These are phyloP conservation scores for Trachelus stipa DNA, from an alignment of 2,888 invertebrate genomes.

Conservation along the genomic window DNA sequence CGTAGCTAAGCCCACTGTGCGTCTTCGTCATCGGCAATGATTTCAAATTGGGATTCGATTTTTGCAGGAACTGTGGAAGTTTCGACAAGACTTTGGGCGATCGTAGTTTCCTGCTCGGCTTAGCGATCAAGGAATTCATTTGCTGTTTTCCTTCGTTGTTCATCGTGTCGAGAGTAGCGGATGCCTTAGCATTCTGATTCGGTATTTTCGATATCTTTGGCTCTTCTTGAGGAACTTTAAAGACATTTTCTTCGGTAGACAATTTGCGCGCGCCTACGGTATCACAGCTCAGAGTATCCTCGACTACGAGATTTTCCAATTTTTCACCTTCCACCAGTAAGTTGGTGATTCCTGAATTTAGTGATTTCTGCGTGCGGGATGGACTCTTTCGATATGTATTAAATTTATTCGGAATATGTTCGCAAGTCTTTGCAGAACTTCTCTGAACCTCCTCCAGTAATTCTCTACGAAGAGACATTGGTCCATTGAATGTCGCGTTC, in stretches of 20 bases:
- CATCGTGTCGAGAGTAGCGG: slow-evolving; percentile 32
- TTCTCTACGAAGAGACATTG: slow-evolving; percentile 43
- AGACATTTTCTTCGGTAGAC: neutral
- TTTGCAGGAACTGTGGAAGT: slow-evolving; percentile 58
- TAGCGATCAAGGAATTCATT: slow-evolving; percentile 26
- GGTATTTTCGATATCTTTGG: slow-evolving; percentile 5
- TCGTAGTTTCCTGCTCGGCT: slow-evolving; percentile 34
- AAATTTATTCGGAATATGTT: slow-evolving; percentile 37
- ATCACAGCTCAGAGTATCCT: neutral
- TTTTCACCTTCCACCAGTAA: slow-evolving; percentile 5
- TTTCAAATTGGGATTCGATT: slow-evolving; percentile 63
- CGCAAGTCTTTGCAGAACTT: slow-evolving; percentile 36
- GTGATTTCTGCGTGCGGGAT: slow-evolving; percentile 4
- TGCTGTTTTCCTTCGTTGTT: slow-evolving; percentile 6
- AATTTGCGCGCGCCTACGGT: neutral
- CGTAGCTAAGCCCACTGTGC: slow-evolving; percentile 38
- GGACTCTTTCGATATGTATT: slow-evolving; percentile 10
- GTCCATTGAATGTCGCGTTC: slow-evolving; percentile 33
- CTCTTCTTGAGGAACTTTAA: slow-evolving; percentile 23
- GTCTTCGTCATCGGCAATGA: slow-evolving; percentile 32
- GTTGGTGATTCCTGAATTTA: slow-evolving; percentile 15
- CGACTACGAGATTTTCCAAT: neutral
- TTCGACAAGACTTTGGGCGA: slow-evolving; percentile 48
- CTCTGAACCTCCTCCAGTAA: slow-evolving; percentile 48
- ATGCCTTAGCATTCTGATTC: neutral